Evolutionary conservation across 2,113 vertebrate species (phyloP).

Genomic region (Rhinolophus ferrumequinum): DNA sequence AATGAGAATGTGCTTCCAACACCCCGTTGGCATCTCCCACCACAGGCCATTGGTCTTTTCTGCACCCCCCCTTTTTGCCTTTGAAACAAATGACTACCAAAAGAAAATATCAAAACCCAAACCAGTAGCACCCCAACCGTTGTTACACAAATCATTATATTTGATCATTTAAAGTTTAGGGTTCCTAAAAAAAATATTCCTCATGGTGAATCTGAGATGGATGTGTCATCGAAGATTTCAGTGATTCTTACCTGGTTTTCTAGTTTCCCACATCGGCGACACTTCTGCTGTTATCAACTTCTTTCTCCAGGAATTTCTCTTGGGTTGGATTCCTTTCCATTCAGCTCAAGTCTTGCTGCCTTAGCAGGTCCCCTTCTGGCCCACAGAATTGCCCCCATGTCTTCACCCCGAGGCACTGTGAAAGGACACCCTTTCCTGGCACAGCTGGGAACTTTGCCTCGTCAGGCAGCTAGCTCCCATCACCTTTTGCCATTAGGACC

Average conservation of each 20-base stretch:
- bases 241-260: background rate
- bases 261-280: background rate
- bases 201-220: background rate
- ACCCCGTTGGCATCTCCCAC: background rate
- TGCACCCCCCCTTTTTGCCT: background rate
- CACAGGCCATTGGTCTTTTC: slow-evolving; percentile 52
- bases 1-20: slow-evolving; percentile 37
- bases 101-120: slow-evolving; percentile 28
- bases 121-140: background rate
- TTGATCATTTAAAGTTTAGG: background rate
- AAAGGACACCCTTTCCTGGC: background rate
- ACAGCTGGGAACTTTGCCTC: background rate
- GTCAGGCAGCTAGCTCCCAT: background rate
- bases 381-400: background rate
- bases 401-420: background rate
- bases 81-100: slow-evolving; percentile 22
- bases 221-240: background rate
- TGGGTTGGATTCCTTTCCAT: background rate
- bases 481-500: background rate
- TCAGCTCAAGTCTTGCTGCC: background rate
- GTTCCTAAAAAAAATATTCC: background rate
- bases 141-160: background rate
- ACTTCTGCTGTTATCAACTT: background rate
- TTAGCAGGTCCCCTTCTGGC: background rate
- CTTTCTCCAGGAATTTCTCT: background rate